Percentiles rank a stretch among this genome's conserved stretches.
phyloP scores from a whole-genome alignment of 2,113 vertebrate species.

The Austrofundulus limnaeus region DNA sequence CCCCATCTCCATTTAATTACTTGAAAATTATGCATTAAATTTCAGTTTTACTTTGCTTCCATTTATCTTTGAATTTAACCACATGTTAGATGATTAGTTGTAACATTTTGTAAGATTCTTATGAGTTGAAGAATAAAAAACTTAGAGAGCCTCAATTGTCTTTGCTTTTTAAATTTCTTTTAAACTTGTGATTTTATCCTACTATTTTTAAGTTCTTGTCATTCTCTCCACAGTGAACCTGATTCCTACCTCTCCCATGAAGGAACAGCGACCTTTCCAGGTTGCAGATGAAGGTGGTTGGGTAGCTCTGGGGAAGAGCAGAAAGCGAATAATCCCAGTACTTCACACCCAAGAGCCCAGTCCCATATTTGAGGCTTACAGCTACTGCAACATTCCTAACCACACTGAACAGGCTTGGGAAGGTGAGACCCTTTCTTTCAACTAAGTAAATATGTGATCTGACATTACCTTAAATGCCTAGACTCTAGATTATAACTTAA shows the following conservation, averaged over 20 bases:
- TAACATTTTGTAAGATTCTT: no score
- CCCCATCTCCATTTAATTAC: no score
- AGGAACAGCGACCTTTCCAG: conserved; percentile 71
- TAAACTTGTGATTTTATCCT: not conserved
- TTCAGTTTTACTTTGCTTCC: no score
- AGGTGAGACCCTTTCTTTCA: conserved; percentile 81
- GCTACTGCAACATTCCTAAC: conserved; percentile 92
- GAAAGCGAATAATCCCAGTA: conserved; percentile 88
- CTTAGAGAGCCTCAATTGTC: no score
- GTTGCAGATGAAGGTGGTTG: conserved; percentile 20
- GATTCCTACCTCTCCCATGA: conserved; percentile 80
- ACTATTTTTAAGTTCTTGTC: not conserved
- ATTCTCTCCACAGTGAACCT: conserved; percentile 82
- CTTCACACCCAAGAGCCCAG: conserved; percentile 82
- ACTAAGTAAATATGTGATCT: not conserved
- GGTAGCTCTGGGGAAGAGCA: conserved; percentile 79
- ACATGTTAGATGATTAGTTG: no score
- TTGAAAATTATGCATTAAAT: no score
- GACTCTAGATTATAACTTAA: no score
- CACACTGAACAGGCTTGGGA: conserved; percentile 89
- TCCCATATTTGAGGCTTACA: conserved; percentile 85
- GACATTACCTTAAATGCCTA: not conserved
- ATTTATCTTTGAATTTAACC: no score
- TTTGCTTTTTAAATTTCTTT: not conserved
- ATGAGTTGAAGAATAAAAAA: no score